phyloP scores from a whole-genome alignment of 2,888 invertebrate genomes.

The Spisula subtruncata region DNA sequence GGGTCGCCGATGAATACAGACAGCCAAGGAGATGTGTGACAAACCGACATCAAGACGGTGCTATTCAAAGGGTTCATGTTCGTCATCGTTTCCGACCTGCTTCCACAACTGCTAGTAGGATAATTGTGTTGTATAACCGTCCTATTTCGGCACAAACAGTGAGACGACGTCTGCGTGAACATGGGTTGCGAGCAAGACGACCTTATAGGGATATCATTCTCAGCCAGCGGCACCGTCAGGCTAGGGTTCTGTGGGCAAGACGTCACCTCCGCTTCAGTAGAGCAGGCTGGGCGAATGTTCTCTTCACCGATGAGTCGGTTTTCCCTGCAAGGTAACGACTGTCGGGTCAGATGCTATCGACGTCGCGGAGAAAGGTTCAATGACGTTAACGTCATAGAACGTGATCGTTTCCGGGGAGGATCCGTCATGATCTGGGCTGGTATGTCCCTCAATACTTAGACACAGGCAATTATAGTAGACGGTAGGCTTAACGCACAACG shows the following conservation, averaged over 20 bases:
- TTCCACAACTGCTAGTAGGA: neutral
- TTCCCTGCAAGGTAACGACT: conserved; percentile 21
- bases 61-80: neutral
- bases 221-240: neutral
- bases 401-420: conserved; percentile 23
- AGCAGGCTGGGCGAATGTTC: conserved; percentile 4
- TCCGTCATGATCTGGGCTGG: conserved; percentile 27
- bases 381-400: conserved; percentile 11
- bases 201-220: conserved; percentile 17
- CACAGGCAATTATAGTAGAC: neutral
- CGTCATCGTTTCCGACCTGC: conserved; percentile 17
- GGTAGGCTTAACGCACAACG: neutral
- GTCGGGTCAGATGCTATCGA: conserved; percentile 28
- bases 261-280: neutral
- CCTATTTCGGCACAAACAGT: neutral
- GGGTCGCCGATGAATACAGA: conserved; percentile 1
- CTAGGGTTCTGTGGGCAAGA: neutral
- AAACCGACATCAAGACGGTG: neutral
- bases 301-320: conserved; percentile 37
- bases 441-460: neutral
- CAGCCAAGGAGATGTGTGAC: neutral
- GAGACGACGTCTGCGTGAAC: neutral
- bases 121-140: neutral
- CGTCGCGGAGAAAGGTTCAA: conserved; percentile 31
- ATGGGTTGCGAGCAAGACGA: neutral